Evolutionary conservation across 2,888 invertebrate species (phyloP).

Genomic region (Oscheius sp.): DNA sequence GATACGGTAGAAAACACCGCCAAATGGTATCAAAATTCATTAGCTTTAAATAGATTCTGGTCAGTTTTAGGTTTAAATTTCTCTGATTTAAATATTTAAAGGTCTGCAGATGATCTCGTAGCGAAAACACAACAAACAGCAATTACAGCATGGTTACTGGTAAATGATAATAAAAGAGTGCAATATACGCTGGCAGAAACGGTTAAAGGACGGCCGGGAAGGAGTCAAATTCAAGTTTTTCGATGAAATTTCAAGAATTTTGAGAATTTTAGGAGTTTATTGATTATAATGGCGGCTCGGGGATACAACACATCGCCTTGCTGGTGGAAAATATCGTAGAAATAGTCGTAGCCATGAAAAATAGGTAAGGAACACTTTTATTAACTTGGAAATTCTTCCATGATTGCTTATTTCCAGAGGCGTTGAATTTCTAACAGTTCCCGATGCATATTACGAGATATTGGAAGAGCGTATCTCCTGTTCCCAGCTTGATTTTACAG

Average conservation of each 20-base stretch:
- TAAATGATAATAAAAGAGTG: slow-evolving; percentile 84
- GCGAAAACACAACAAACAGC: slow-evolving; percentile 95
- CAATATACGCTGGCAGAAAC: slow-evolving; percentile 76
- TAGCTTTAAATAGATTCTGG: slow-evolving; percentile 76
- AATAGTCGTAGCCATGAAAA: slow-evolving; percentile 83
- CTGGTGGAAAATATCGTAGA: slow-evolving; percentile 89
- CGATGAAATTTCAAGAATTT: no score
- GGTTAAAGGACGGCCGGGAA: slow-evolving; percentile 80
- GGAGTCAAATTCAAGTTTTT: slow-evolving; percentile 62
- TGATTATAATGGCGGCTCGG: slow-evolving; percentile 92
- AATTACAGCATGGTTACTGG: slow-evolving; percentile 94
- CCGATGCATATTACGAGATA: slow-evolving; percentile 88
- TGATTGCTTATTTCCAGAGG: slow-evolving; percentile 11
- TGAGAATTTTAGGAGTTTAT: slow-evolving; percentile 83
- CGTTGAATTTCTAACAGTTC: slow-evolving; percentile 78
- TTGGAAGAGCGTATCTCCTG: slow-evolving; percentile 81
- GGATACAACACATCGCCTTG: slow-evolving; percentile 96
- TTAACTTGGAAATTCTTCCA: no score
- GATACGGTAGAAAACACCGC: slow-evolving; percentile 84
- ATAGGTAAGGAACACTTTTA: no score
- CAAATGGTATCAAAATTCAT: slow-evolving; percentile 79
- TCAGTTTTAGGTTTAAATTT: slow-evolving; percentile 69
- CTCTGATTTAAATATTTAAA: slow-evolving; percentile 73
- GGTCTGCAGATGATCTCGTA: slow-evolving; percentile 97
- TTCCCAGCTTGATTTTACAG: slow-evolving; percentile 30